Evolutionary conservation across 2,797 vertebrate species (phyloP).

Genomic region (Danio tinwini): DNA sequence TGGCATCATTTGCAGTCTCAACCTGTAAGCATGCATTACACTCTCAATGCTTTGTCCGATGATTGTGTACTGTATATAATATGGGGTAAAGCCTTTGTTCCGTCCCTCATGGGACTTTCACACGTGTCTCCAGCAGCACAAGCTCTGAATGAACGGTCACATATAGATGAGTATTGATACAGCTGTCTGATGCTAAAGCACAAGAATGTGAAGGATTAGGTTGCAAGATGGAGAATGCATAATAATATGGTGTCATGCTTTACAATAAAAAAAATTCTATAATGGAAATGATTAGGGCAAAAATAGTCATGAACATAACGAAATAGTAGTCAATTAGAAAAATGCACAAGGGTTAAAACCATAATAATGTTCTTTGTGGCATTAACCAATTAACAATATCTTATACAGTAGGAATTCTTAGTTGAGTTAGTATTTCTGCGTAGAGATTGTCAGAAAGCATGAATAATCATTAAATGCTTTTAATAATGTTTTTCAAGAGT

Average conservation of each 20-base stretch:
- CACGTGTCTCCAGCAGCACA: conserved; percentile 6
- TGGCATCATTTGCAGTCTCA: no score
- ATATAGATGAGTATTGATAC: conserved; percentile 44
- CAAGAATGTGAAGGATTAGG: conserved; percentile 29
- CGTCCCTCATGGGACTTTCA: no score
- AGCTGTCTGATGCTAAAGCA: conserved; percentile 35
- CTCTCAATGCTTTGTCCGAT: no score
- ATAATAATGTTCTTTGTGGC: background rate
- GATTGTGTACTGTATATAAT: no score
- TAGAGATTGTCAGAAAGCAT: background rate
- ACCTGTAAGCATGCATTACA: no score
- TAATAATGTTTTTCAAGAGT: background rate
- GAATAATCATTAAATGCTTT: background rate
- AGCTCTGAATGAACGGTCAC: conserved; percentile 23
- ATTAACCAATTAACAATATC: background rate
- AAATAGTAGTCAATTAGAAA: no score
- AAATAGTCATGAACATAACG: no score
- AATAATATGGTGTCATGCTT: no score
- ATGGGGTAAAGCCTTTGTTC: no score
- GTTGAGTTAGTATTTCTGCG: background rate
- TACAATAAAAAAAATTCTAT: no score
- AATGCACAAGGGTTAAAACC: background rate
- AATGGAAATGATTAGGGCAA: no score
- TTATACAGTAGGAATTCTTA: background rate
- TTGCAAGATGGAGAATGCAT: conserved; percentile 8